These are phyloP conservation scores for Drosophila simulans DNA, from an alignment of 1,140 invertebrate genomes.

Conservation along the genomic window DNA sequence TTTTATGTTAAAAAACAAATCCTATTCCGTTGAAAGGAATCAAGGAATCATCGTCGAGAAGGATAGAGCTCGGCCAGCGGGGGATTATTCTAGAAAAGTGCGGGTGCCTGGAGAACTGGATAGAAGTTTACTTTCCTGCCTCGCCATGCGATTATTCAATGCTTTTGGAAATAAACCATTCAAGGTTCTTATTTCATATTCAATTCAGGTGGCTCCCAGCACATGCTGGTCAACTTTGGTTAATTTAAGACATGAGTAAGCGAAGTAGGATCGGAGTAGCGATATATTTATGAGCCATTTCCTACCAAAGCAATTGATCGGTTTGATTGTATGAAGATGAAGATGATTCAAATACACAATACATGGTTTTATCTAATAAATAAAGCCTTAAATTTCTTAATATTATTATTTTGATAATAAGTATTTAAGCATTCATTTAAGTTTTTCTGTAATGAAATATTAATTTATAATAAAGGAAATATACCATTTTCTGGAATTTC, in stretches of 20 bases:
- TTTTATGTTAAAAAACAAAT: slow-evolving; percentile 54
- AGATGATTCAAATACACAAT: not conserved
- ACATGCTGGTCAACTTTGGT: slow-evolving; percentile 12
- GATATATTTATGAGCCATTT: not conserved
- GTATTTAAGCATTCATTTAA: too few species aligned
- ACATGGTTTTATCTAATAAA: too few species aligned
- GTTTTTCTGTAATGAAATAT: too few species aligned
- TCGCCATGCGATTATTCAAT: slow-evolving; percentile 26
- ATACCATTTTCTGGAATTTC: too few species aligned
- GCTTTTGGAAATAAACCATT: slow-evolving; percentile 33
- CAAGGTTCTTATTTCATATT: slow-evolving; percentile 28
- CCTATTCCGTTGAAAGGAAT: slow-evolving; percentile 46
- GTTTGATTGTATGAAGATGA: not conserved
- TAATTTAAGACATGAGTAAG: slow-evolving; percentile 28
- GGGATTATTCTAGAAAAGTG: slow-evolving; percentile 33
- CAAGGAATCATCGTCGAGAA: slow-evolving; percentile 43
- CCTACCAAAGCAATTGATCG: too few species aligned
- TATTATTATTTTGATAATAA: too few species aligned
- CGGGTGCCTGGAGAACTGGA: slow-evolving; percentile 40
- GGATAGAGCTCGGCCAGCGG: slow-evolving; percentile 18
- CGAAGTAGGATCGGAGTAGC: not conserved
- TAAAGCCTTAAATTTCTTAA: too few species aligned
- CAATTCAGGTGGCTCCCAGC: slow-evolving; percentile 24
- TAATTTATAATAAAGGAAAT: too few species aligned
- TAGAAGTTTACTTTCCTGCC: slow-evolving; percentile 16